These are phyloP conservation scores for Aphaenogaster ashmeadi DNA, from an alignment of 1,140 invertebrate genomes.

Conservation along the genomic window DNA sequence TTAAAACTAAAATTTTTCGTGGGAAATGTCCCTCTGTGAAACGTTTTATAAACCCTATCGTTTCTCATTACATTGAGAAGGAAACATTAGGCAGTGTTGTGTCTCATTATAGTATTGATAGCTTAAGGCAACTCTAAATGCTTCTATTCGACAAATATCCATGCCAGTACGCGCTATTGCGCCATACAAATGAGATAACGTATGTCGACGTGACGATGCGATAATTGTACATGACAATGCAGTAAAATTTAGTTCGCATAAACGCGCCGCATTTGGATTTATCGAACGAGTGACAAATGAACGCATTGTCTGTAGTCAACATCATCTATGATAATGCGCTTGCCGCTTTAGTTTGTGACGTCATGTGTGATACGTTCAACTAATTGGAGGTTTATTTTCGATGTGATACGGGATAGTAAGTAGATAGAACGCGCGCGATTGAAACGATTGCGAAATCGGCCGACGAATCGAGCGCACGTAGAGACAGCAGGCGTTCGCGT, in stretches of 20 bases:
- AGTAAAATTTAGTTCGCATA: constrained; percentile 60
- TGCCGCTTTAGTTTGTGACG: constrained; percentile 12
- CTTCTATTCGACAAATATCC: constrained; percentile 39
- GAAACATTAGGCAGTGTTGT: constrained; percentile 9
- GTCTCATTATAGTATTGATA: constrained; percentile 23
- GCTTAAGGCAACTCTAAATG: constrained; percentile 18
- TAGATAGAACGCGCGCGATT: not conserved
- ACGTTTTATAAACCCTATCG: not conserved
- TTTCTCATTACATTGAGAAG: not conserved
- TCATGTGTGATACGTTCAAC: not conserved
- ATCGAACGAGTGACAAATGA: constrained; percentile 48
- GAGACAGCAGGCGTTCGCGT: constrained; percentile 13
- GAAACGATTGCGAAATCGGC: not conserved
- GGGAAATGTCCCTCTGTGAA: not conserved
- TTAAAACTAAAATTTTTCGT: constrained; percentile 22
- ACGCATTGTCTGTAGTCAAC: constrained; percentile 39
- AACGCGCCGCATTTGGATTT: constrained; percentile 47
- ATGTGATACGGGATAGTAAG: not conserved
- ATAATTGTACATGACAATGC: constrained; percentile 59
- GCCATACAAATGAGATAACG: constrained; percentile 30
- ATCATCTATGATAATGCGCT: constrained; percentile 39
- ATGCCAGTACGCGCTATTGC: constrained; percentile 16
- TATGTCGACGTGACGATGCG: constrained; percentile 26
- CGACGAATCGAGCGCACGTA: not conserved
- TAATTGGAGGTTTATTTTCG: constrained; percentile 50